A percentile compares a stretch with the other conserved stretches of the same genome.
Conservation (phyloP, 1,140 invertebrate species). For the Chironomus tepperi region DNA sequence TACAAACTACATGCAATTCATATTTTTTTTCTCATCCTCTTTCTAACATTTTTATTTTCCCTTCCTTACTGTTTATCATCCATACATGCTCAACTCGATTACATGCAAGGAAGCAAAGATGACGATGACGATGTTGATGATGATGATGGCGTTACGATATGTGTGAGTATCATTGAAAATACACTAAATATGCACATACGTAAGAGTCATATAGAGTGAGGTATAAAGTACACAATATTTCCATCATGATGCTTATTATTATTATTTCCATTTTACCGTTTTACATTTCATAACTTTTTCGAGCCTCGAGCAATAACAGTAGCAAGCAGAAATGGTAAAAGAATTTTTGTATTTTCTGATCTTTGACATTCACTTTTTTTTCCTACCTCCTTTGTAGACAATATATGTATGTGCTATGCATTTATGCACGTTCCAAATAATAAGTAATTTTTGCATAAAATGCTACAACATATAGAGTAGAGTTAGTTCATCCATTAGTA, state of each 20-base stretch:
- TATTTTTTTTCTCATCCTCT: too few relatives aligned
- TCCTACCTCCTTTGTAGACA: neutral
- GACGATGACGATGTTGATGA: too few relatives aligned
- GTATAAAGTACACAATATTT: too few relatives aligned
- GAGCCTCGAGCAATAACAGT: neutral
- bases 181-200: too few relatives aligned
- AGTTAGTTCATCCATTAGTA: neutral
- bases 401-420: neutral
- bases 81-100: too few relatives aligned
- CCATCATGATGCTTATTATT: slow-evolving; percentile 13
- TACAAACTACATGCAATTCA: neutral
- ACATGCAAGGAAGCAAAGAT: too few relatives aligned
- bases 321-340: neutral
- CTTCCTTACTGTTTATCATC: too few relatives aligned
- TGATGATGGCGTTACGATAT: too few relatives aligned
- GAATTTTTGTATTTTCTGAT: neutral
- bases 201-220: too few relatives aligned
- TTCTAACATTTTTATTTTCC: too few relatives aligned
- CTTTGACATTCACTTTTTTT: neutral
- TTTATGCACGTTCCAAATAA: neutral
- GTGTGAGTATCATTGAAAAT: too few relatives aligned
- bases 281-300: too few relatives aligned
- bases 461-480: neutral
- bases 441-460: neutral
- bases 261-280: neutral